Percentiles rank a stretch among this genome's conserved stretches.
Conservation (phyloP, 2,113 vertebrate species). For the Blennius ocellaris region DNA sequence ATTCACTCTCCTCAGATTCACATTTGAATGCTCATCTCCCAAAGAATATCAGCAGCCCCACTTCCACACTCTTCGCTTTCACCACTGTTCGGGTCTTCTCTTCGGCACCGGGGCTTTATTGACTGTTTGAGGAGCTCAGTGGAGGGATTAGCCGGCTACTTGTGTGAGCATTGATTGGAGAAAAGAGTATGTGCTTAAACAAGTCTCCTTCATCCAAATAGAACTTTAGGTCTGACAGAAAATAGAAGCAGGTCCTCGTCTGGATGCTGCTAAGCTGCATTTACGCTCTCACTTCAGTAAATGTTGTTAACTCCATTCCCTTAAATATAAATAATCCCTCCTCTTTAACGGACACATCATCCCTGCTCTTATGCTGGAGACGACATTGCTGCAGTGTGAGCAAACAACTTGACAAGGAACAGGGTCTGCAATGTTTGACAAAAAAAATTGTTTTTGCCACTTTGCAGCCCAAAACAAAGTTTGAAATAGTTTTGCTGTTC, state of each 20-base stretch:
- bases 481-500: too few species aligned
- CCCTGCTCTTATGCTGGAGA: too few species aligned
- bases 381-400: too few species aligned
- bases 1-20: neutral
- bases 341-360: too few species aligned
- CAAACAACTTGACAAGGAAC: too few species aligned
- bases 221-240: neutral
- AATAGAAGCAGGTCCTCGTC: constrained; percentile 12
- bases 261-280: neutral
- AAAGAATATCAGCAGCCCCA: constrained; percentile 20
- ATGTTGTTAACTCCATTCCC: too few species aligned
- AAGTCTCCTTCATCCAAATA: constrained; percentile 3
- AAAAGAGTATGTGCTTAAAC: constrained; percentile 10
- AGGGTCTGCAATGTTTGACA: too few species aligned
- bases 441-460: too few species aligned
- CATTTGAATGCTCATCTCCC: constrained; percentile 13
- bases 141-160: constrained; percentile 23
- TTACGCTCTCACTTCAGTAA: neutral
- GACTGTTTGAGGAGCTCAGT: constrained; percentile 29
- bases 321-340: too few species aligned
- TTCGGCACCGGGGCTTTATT: constrained; percentile 19
- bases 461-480: too few species aligned
- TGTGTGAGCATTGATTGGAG: constrained; percentile 32
- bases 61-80: neutral
- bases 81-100: neutral